A percentile compares a stretch with the other conserved stretches of the same genome.
Evolutionary conservation across 2,888 invertebrate genomes (phyloP).

Genomic region (Biston stratarius): DNA sequence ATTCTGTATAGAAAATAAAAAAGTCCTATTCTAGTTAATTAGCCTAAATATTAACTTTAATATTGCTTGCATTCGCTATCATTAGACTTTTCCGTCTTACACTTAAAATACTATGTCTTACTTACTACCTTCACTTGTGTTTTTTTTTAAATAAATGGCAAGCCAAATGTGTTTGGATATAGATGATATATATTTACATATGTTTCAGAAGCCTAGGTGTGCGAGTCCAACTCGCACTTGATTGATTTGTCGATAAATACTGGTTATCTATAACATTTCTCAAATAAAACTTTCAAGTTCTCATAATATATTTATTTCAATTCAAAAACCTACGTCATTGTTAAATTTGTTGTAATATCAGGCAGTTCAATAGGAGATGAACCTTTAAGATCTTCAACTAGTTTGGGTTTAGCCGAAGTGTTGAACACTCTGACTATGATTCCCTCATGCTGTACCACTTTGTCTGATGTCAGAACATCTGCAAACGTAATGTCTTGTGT

Average conservation of each 20-base stretch:
- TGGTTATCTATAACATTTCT: not conserved
- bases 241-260: not conserved
- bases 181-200: no score
- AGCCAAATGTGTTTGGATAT: no score
- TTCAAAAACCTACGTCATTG: not conserved
- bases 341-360: not conserved
- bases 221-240: not conserved
- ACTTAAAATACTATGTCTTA: no score
- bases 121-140: no score
- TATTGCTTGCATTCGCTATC: no score
- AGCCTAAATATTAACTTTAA: no score
- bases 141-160: no score
- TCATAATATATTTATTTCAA: slow-evolving; percentile 8
- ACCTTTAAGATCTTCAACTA: slow-evolving; percentile 7
- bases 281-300: not conserved
- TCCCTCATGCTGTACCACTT: slow-evolving; percentile 52
- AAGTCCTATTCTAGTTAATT: no score
- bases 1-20: no score
- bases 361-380: not conserved
- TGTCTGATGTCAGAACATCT: slow-evolving; percentile 39
- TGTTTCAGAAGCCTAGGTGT: no score
- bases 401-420: slow-evolving; percentile 13
- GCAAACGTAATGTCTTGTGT: slow-evolving; percentile 4
- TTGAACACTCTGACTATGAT: slow-evolving; percentile 52
- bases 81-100: no score